Conservation (phyloP, 92 coral and sea anemone genomes). For the Pocillopora meandrina region DNA sequence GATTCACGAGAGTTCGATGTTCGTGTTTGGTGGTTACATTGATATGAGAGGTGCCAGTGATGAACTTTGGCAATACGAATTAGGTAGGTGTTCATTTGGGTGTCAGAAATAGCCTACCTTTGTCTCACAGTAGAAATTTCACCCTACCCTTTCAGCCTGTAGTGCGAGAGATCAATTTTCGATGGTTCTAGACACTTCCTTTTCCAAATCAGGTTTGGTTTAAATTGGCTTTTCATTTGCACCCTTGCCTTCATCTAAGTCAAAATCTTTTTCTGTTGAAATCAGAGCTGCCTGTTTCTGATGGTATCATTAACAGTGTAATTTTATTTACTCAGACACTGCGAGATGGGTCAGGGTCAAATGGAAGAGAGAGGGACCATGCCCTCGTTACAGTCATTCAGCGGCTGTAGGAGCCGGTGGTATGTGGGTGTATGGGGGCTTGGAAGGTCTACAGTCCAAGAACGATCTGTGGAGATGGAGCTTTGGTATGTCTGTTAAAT, state of each 20-base stretch:
- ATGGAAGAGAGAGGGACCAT: conserved; percentile 73
- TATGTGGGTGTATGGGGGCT: conserved; percentile 92
- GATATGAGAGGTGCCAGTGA: conserved; percentile 90
- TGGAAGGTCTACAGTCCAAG: conserved; percentile 75
- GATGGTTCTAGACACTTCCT: too few species aligned
- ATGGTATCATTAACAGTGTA: background rate
- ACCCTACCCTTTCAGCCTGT: too few species aligned
- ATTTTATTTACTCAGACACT: conserved; percentile 29
- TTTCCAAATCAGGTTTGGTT: too few species aligned
- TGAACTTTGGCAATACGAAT: conserved; percentile 92
- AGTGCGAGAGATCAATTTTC: too few species aligned
- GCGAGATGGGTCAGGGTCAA: conserved; percentile 70
- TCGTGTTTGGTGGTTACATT: conserved; percentile 91
- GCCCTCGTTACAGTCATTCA: conserved; percentile 93
- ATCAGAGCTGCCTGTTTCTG: background rate
- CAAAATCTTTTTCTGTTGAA: too few species aligned
- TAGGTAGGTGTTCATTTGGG: conserved; percentile 60
- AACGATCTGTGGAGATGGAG: conserved; percentile 96
- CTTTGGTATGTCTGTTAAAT: conserved; percentile 69
- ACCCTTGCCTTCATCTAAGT: too few species aligned
- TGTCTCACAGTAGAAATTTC: too few species aligned
- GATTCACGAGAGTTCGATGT: conserved; percentile 76
- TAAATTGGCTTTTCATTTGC: too few species aligned
- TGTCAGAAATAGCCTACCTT: too few species aligned
- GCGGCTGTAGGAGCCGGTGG: conserved; percentile 84